phyloP scores from a whole-genome alignment of 2,888 invertebrate genomes.

The Syrphus vitripennis region DNA sequence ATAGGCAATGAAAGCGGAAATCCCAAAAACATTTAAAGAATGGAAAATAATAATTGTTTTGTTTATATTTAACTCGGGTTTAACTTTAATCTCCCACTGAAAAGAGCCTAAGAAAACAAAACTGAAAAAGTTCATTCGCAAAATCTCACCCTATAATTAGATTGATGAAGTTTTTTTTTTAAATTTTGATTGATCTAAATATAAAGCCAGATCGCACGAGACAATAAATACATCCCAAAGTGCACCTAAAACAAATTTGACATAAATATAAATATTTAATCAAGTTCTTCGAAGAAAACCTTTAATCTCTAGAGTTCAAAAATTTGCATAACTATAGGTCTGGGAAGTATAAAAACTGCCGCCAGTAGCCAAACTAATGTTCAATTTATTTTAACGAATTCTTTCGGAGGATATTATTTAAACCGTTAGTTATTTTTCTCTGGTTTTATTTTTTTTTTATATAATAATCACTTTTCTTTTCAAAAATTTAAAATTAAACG shows the following conservation, averaged over 20 bases:
- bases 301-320: neutral
- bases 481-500: conserved; percentile 17
- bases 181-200: neutral
- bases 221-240: neutral
- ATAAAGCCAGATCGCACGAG: neutral
- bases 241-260: conserved; percentile 4
- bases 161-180: neutral
- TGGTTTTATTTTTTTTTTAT: no score
- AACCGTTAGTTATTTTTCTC: conserved; percentile 10
- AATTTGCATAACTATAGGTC: conserved; percentile 33
- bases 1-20: no score
- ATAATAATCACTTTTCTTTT: conserved; percentile 46
- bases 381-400: neutral
- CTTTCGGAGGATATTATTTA: neutral
- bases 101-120: no score
- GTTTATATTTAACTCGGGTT: no score
- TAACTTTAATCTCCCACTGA: no score
- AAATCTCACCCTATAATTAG: neutral
- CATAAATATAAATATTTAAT: conserved; percentile 24
- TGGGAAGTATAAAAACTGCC: neutral
- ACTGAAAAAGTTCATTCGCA: no score
- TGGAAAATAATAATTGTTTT: no score
- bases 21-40: no score
- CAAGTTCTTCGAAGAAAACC: conserved; percentile 12
- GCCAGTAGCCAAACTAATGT: neutral